Evolutionary conservation across 1,140 invertebrate genomes (phyloP), one percentile per base, ranked within the genome.

Genomic region (Anastatus disparis): DNA sequence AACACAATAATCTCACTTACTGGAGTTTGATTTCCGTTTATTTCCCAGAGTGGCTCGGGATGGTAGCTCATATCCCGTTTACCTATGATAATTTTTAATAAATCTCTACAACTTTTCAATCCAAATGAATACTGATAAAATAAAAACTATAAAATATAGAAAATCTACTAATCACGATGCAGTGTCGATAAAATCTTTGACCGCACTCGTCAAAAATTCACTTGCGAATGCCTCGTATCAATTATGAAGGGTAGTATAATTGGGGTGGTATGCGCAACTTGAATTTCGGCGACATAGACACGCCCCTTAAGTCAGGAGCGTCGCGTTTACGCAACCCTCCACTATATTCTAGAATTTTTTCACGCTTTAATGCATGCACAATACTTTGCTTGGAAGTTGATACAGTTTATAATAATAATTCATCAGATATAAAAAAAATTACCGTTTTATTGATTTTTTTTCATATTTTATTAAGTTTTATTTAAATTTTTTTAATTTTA

Each of bases 1-100:
- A n/a, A n/a, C n/a, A n/a, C 15, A 59, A n/a, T 9, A 31, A 59
- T 38, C 29, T 3, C 65, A 80, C 82, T 79, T 75, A 86, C 83
- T 79, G 82, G 81, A 69, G 77, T 71, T 80, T 86, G 83, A 78
- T 85, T 84, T 79, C 83, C 83, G 78, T 85, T 85, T 46, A 85
- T 84, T 79, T 86, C 84, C 83, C 84, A 85, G 71, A 84, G 66
- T 31, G 82, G 77, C 82, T 86, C 82, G 77, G 80, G 76, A n/a
- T n/a, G n/a, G 81, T 85, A 86, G 80, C 77, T 85, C 83, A 85
- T 85, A 84, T 84, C 82, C 81, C 70, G 78, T 4, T n/a, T 53
- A 68, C 20, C 44, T 76, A 55, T 38, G 3, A 75, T 52, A 40
- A 69, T 44, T 31, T 3, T 8, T 20, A 29, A 31, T 24, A 35